Evolutionary conservation across 2,113 vertebrate species (phyloP), one percentile per base, ranked within the genome.

Genomic region (Oophaga pumilio): DNA sequence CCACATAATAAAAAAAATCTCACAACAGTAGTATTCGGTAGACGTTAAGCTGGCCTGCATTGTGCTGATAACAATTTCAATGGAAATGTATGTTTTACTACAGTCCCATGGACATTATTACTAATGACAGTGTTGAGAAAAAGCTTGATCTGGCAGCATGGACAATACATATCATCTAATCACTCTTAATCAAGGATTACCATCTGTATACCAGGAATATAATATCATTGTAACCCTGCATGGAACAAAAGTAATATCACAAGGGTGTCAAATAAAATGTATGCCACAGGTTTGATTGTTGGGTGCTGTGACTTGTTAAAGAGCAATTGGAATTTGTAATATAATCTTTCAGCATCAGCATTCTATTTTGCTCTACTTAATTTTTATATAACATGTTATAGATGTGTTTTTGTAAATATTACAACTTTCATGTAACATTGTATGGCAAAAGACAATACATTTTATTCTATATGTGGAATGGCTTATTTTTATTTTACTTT

Each of bases 1-100:
- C 77, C 50, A 26, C 76, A 83, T 85, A 62, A 69, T 49, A 84
- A 80, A 24, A 69, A 86, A 77, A 57, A 28, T 43, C 62, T 71
- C 28, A 15, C 22, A 15, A 76, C 57, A 82, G 57, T 43, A 74
- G 60, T 82, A 82, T 87, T 82, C 79, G n/a, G 43, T 8, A 87
- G 80, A 28, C 24, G 79, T 60, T 83, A 88, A 88, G 86, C 86
- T 66, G 86, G 86, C 59, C 86, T 88, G 86, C 57, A 83, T 11
- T 88, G n/a, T 83, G 71, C 86, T 83, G 86, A 88, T 88, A 88
- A 88, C 86, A 82, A 83, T 83, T 83, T 88, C 86, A 88, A 88
- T 83, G 43, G 80, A 74, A 82, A 64, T 76, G 60, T 83, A 88
- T 76, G 69, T 88, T 26, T 76, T 83, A 50, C 22, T 50, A 66